Percentiles rank a stretch among this genome's conserved stretches.
Evolutionary conservation across 2,113 vertebrate species (phyloP).

Genomic region (Pygoscelis antarcticus): DNA sequence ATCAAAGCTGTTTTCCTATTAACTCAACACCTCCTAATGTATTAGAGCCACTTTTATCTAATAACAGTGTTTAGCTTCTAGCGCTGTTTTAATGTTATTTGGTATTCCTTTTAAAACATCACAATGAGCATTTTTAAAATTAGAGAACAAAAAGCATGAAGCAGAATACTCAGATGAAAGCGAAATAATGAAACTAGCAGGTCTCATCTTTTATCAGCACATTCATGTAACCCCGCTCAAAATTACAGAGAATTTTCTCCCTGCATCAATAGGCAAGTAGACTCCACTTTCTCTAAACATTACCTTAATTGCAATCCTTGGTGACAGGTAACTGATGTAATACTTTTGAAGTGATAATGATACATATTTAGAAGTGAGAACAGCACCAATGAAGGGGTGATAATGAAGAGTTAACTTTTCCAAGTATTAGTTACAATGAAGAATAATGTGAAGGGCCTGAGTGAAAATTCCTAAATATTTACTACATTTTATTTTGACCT

Average conservation of each 20-base stretch:
- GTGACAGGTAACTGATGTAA: conserved; percentile 37
- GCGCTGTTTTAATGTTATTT: background rate
- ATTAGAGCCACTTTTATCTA: conserved; percentile 64
- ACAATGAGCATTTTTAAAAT: background rate
- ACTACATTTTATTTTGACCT: background rate
- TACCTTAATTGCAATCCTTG: background rate
- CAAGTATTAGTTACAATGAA: background rate
- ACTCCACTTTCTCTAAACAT: background rate
- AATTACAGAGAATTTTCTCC: background rate
- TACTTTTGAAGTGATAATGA: conserved; percentile 21
- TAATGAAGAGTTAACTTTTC: background rate
- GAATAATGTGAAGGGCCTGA: background rate
- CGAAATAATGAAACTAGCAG: background rate
- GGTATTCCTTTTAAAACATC: conserved; percentile 2
- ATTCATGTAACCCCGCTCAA: background rate
- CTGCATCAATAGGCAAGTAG: background rate
- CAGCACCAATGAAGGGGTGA: background rate
- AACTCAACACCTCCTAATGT: conserved; percentile 68
- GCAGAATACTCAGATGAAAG: background rate
- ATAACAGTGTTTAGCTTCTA: conserved; percentile 47
- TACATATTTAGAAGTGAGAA: background rate
- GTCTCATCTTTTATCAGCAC: background rate
- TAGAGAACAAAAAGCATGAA: background rate
- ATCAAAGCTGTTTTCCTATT: conserved; percentile 74
- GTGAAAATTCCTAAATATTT: background rate